Evolutionary conservation across 2,797 vertebrate genomes (phyloP), one percentile per base, ranked within the genome.

Genomic region (Lacerta viridis): DNA sequence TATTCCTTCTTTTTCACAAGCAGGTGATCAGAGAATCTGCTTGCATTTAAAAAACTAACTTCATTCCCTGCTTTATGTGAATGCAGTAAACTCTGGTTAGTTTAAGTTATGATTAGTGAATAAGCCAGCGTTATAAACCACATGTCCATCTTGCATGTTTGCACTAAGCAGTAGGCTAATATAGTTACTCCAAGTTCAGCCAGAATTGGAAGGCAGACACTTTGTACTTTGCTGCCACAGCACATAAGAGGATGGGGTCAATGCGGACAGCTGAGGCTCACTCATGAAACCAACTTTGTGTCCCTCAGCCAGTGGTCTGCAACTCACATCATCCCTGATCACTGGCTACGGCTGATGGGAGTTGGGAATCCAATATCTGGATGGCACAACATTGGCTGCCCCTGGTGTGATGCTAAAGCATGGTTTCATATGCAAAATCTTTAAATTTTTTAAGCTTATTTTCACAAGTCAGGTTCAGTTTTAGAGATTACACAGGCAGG

Each of bases 201-300:
- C 68, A 13, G 18, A 13, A 33, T 33, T 13, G 50, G 50, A 55
- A 43, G 41, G 41, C 41, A 43, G 41, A 43, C 41, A 43, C 50
- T 55, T 55, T 1, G 15, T 55, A 55, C 50, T 10, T 64, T 64
- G 5, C 2, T 0, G 0, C 61, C 61, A 64, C 0, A 0, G 5
- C 61, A 64, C 61, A 23, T 3, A 55, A 64, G 61, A 61, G 18
- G 59, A 23, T 61, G 4, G 18, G 50, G 18, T 61, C 20, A 2
- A 23, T 61, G 18, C 23, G 6, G 18, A 23, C 17, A 23, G 0
- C 20, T 64, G 61, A 55, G 50, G 50, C 20, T 18, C 61, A 64
- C 20, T 64, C 61, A 64, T 64, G 59, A 17, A 61, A 61, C 50
- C 50, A 55, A 15, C 59, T 17, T 61, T 18, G 61, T 64, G 13